Evolutionary conservation across 1,140 invertebrate species (phyloP).

Genomic region (Trichonephila clavata): DNA sequence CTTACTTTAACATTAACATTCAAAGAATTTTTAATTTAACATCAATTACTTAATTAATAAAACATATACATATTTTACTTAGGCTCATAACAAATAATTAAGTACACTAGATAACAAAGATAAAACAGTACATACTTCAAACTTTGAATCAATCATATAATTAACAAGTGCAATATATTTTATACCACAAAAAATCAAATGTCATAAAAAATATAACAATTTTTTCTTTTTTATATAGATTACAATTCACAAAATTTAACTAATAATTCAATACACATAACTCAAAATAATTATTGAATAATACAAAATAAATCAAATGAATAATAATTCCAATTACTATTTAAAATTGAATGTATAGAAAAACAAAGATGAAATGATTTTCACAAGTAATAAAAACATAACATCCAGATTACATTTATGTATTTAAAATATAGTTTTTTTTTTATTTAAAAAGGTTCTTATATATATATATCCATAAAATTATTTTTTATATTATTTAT

Average conservation of each 20-base stretch:
- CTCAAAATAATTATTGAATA: background rate
- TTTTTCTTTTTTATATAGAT: background rate
- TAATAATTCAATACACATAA: background rate
- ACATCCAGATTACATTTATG: too few relatives aligned
- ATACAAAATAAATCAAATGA: too few relatives aligned
- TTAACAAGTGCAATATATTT: slow-evolving; percentile 12
- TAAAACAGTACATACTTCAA: background rate
- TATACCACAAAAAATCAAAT: background rate
- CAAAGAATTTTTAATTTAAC: background rate
- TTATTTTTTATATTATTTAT: too few relatives aligned
- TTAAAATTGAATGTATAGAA: too few relatives aligned
- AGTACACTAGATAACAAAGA: slow-evolving; percentile 22
- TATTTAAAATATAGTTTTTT: too few relatives aligned
- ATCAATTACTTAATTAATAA: background rate
- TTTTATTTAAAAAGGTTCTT: too few relatives aligned
- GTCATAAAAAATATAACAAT: background rate
- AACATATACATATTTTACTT: background rate
- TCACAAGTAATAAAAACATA: too few relatives aligned
- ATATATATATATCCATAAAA: too few relatives aligned
- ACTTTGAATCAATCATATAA: background rate
- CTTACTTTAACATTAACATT: too few relatives aligned
- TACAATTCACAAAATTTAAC: background rate
- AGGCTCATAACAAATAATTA: slow-evolving; percentile 13
- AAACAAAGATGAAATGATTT: too few relatives aligned
- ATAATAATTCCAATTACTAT: too few relatives aligned